These are phyloP conservation scores for Xestoiulus laeticollis DNA, from an alignment of 2,888 invertebrate genomes.

Conservation along the genomic window DNA sequence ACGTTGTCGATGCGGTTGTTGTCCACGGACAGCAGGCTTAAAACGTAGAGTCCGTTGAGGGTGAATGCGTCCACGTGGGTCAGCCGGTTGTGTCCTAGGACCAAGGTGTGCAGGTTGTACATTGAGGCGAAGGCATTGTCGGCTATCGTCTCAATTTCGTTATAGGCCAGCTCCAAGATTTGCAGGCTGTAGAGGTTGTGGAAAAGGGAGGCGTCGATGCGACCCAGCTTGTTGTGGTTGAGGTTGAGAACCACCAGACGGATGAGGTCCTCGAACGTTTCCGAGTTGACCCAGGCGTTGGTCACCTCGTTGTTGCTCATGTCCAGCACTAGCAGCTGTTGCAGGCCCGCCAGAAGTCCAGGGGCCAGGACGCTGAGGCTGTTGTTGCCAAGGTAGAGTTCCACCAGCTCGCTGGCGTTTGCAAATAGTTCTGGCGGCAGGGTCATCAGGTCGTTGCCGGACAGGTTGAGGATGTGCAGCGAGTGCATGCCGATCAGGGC, in stretches of 20 bases:
- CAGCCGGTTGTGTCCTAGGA: slow-evolving; percentile 85
- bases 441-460: slow-evolving; percentile 82
- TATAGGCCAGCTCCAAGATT: slow-evolving; percentile 84
- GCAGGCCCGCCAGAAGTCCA: slow-evolving; percentile 84
- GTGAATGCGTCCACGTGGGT: slow-evolving; percentile 85
- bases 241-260: slow-evolving; percentile 86
- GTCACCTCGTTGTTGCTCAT: slow-evolving; percentile 86
- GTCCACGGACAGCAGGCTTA: slow-evolving; percentile 84
- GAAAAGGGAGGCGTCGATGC: slow-evolving; percentile 83
- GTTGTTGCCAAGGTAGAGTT: slow-evolving; percentile 90
- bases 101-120: slow-evolving; percentile 89
- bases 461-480: slow-evolving; percentile 83
- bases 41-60: slow-evolving; percentile 85
- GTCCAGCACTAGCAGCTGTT: slow-evolving; percentile 82
- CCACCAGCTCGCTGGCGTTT: slow-evolving; percentile 79
- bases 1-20: slow-evolving; percentile 84
- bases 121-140: slow-evolving; percentile 89
- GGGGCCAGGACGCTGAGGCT: slow-evolving; percentile 86
- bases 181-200: slow-evolving; percentile 85
- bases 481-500: slow-evolving; percentile 81
- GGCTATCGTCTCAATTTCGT: slow-evolving; percentile 82
- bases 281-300: slow-evolving; percentile 84
- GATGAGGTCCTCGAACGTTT: slow-evolving; percentile 87
- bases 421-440: slow-evolving; percentile 84
- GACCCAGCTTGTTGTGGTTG: slow-evolving; percentile 82